Evolutionary conservation across 2,888 invertebrate genomes (phyloP).

Genomic region (Thysanoteuthis rhombus): DNA sequence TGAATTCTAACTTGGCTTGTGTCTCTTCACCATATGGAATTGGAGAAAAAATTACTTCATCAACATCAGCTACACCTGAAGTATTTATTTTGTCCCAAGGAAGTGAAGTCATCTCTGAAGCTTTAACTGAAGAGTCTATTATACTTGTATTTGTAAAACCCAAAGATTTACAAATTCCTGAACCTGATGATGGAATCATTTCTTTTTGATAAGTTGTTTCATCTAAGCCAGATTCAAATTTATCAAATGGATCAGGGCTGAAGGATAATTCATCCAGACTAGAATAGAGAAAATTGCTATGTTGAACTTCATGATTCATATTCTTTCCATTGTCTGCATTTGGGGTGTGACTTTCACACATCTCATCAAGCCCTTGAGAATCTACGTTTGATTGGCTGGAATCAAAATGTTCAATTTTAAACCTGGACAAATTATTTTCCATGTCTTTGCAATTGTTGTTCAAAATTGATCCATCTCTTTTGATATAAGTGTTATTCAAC

Average conservation of each 20-base stretch:
- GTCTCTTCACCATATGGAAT: background rate
- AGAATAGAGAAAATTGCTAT: background rate
- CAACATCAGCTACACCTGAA: background rate
- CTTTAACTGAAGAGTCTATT: background rate
- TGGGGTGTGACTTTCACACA: background rate
- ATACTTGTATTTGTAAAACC: background rate
- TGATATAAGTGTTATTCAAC: background rate
- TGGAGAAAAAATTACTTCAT: background rate
- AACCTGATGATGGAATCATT: background rate
- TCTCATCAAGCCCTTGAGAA: background rate
- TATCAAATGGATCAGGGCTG: background rate
- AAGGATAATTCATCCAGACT: background rate
- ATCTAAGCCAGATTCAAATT: background rate
- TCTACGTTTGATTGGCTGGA: background rate
- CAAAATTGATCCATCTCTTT: background rate
- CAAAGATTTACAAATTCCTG: background rate
- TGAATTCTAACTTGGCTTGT: background rate
- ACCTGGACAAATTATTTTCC: background rate
- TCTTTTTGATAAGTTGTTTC: background rate
- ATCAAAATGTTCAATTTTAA: background rate
- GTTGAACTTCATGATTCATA: background rate
- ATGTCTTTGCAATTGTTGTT: background rate
- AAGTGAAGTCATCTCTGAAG: background rate
- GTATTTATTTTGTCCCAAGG: background rate
- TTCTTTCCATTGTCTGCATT: background rate